A percentile compares a stretch with the other conserved stretches of the same genome.
Conservation (phyloP, 2,113 vertebrate genomes). For the Lepus timidus region DNA sequence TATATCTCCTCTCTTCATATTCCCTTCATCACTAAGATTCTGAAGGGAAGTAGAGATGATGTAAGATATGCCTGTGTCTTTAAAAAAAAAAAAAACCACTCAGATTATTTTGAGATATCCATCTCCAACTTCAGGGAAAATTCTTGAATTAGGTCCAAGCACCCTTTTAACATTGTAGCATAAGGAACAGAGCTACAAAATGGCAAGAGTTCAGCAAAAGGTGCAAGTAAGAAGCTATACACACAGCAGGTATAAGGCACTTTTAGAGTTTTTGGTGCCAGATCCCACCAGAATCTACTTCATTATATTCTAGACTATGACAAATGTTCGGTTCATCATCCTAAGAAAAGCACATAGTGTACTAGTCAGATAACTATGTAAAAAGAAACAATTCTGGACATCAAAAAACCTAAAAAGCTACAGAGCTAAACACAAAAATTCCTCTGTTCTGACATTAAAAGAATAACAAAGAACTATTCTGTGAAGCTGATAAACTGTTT, state of each 20-base stretch:
- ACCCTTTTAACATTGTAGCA: conserved; percentile 15
- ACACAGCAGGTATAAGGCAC: background rate
- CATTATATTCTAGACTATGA: conserved; percentile 44
- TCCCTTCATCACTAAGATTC: conserved; percentile 7
- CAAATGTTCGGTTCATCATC: conserved; percentile 39
- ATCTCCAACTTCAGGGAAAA: background rate
- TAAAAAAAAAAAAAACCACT: background rate
- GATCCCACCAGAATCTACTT: conserved; percentile 37
- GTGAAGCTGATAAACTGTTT: conserved; percentile 24
- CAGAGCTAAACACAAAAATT: conserved; percentile 37
- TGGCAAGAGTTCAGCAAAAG: conserved; percentile 24
- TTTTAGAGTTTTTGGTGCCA: conserved; percentile 37
- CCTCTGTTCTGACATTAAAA: conserved; percentile 42
- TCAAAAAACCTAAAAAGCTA: conserved; percentile 49
- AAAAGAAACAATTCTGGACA: conserved; percentile 25
- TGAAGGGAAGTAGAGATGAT: conserved; percentile 43
- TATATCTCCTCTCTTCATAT: background rate
- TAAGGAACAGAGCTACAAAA: conserved; percentile 42
- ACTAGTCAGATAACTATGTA: conserved; percentile 50
- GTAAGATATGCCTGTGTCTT: background rate
- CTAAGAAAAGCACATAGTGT: conserved; percentile 40
- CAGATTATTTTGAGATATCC: conserved; percentile 31
- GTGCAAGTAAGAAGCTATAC: background rate
- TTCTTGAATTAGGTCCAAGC: conserved; percentile 46
- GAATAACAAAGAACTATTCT: conserved; percentile 52